These are phyloP conservation scores for Saccostrea echinata DNA, from an alignment of 1,140 invertebrate species.

Conservation along the genomic window DNA sequence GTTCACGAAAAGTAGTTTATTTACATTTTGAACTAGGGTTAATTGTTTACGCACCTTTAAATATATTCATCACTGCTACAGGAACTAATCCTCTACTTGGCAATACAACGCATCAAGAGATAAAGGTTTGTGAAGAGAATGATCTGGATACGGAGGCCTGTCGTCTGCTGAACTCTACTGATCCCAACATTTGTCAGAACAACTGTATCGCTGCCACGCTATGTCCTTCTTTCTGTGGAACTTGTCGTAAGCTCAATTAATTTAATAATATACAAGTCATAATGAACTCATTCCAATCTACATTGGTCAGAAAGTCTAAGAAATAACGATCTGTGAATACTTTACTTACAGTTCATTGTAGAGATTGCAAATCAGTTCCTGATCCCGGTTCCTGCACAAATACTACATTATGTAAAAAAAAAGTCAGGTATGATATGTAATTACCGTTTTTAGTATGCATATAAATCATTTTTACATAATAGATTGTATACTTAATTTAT, in stretches of 20 bases:
- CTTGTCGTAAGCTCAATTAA: conserved; percentile 10
- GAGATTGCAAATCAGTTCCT: neutral
- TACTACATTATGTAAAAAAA: neutral
- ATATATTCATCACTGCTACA: neutral
- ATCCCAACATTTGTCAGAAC: conserved; percentile 37
- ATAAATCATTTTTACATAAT: no score
- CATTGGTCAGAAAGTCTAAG: no score
- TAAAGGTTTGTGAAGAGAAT: neutral
- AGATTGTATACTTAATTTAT: no score
- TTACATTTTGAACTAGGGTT: no score
- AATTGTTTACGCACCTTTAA: no score
- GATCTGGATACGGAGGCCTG: conserved; percentile 35
- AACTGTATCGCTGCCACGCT: conserved; percentile 7
- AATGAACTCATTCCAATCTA: no score
- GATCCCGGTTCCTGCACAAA: neutral
- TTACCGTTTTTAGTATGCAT: no score
- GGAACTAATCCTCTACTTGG: conserved; percentile 26
- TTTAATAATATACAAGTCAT: no score
- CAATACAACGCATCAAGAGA: neutral
- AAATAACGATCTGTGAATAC: no score
- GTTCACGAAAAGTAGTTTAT: neutral
- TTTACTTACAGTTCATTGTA: conserved; percentile 15
- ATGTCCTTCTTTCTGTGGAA: conserved; percentile 36
- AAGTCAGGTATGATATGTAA: neutral
- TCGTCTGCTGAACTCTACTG: conserved; percentile 36